A percentile compares a stretch with the other conserved stretches of the same genome.
Evolutionary conservation across 2,797 vertebrate genomes (phyloP).

Genomic region (Meriones psammophilus): DNA sequence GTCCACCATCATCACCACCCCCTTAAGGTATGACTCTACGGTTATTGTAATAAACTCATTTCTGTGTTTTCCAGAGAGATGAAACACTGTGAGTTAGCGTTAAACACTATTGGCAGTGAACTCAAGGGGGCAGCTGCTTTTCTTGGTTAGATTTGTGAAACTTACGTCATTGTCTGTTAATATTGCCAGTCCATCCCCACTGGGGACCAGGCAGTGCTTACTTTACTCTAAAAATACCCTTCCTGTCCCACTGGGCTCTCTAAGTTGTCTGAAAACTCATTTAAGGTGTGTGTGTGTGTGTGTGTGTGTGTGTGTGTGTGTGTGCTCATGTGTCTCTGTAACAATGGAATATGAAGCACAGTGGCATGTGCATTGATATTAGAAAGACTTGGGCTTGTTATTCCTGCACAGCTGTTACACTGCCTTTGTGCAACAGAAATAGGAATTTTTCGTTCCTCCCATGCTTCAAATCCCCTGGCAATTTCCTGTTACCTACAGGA

Average conservation of each 20-base stretch:
- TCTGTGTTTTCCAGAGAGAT: not conserved
- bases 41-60: not conserved
- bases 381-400: not conserved
- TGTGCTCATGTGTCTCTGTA: not conserved
- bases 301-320: not conserved
- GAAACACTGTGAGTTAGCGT: not conserved
- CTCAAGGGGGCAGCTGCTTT: conserved; percentile 50
- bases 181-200: not conserved
- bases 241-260: conserved; percentile 41
- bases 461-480: not conserved
- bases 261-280: conserved; percentile 24
- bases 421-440: not conserved
- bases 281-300: not conserved
- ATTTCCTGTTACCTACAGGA: not conserved
- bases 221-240: conserved; percentile 47
- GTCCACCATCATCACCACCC: no score
- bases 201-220: not conserved
- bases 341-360: not conserved
- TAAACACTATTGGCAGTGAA: conserved; percentile 12
- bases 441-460: not conserved
- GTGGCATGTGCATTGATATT: not conserved
- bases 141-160: conserved; percentile 22
- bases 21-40: not conserved
- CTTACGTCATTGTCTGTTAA: conserved; percentile 26
- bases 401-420: not conserved